Evolutionary conservation across 2,113 vertebrate species (phyloP).

Genomic region (Rhea americana): DNA sequence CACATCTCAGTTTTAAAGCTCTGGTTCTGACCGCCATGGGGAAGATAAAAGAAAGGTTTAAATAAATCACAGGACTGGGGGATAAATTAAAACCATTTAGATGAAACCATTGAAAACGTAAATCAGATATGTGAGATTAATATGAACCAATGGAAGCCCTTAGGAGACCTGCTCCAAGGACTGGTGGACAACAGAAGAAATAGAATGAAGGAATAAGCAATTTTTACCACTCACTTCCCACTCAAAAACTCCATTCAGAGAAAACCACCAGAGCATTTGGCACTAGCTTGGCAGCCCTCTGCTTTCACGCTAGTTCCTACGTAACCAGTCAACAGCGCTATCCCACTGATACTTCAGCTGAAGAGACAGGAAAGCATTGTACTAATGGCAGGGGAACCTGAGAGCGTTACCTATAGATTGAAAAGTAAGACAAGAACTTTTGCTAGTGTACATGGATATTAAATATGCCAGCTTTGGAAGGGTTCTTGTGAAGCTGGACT

Average conservation of each 20-base stretch:
- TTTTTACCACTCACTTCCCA: accelerated
- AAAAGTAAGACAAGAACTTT: background rate
- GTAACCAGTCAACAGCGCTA: background rate
- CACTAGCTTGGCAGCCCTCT: background rate
- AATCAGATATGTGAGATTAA: background rate
- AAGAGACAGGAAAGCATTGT: background rate
- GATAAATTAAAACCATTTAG: slow-evolving; percentile 2
- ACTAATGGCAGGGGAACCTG: too few species aligned
- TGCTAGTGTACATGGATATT: background rate
- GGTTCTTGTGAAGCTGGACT: background rate
- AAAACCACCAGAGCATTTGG: background rate
- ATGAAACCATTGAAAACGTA: background rate
- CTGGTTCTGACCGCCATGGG: background rate
- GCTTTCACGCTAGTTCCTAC: background rate
- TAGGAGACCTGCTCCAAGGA: background rate
- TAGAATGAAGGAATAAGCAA: background rate
- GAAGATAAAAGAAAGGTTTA: background rate
- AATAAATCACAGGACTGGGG: background rate
- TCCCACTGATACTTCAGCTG: background rate
- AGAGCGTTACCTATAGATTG: background rate
- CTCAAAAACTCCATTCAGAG: background rate
- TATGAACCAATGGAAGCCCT: background rate
- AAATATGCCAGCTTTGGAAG: background rate
- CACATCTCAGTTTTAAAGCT: background rate
- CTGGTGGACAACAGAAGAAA: background rate